phyloP scores from a whole-genome alignment of 2,888 invertebrate genomes.

The Dione vanillae region DNA sequence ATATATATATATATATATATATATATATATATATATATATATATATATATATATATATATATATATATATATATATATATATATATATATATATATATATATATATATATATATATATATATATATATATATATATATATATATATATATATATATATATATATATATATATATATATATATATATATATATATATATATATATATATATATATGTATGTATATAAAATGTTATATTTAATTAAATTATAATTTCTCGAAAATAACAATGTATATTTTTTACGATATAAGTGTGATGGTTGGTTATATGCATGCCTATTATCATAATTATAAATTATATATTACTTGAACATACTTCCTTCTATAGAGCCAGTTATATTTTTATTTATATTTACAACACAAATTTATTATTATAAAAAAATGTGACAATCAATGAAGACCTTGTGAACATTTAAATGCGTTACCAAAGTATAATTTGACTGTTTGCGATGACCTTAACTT shows the following conservation, averaged over 20 bases:
- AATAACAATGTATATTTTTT: no score
- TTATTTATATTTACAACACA: constrained; percentile 9
- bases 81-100: no score
- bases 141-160: no score
- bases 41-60: no score
- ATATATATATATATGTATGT: background rate
- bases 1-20: no score
- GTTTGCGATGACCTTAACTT: constrained; percentile 68
- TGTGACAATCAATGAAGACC: constrained; percentile 30
- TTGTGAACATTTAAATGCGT: constrained; percentile 31
- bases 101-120: no score
- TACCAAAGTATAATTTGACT: constrained; percentile 53
- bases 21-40: no score
- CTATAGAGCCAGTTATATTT: constrained; percentile 5
- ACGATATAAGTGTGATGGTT: background rate
- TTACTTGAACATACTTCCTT: background rate
- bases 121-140: no score
- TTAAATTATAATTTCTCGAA: background rate
- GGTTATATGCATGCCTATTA: background rate
- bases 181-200: no score
- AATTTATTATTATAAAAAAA: constrained; percentile 44
- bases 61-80: no score
- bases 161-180: no score
- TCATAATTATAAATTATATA: background rate
- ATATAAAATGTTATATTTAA: background rate